Evolutionary conservation across 2,113 vertebrate genomes (phyloP), one percentile per base, ranked within the genome.

Genomic region (Austrofundulus limnaeus): DNA sequence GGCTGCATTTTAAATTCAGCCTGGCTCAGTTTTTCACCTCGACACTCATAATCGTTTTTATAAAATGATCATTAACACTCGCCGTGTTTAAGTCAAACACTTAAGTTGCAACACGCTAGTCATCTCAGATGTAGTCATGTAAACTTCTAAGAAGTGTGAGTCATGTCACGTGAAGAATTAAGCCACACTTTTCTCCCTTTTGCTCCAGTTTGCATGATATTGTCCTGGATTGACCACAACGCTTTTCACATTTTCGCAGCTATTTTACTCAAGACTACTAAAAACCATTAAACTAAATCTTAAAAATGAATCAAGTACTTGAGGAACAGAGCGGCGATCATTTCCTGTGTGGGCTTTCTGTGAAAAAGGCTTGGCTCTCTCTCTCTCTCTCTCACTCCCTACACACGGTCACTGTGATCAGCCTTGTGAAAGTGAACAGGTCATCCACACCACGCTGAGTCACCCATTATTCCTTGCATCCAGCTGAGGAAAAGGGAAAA

Each of bases 321-420:
- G 59, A 75, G 81, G 71, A 90, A 88, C 85, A 91, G 86, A 83
- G 77, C 78, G 64, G 49, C 25, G 14, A 60, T 61, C 37, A 58
- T 84, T 90, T 92, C 90, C 90, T 89, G 86, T 66, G 80, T 72
- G 74, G 61, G 69, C 84, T 90, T 91, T 87, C 89, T 92, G 86
- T 78, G 78, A 77, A 49, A 75, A 75, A 71, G 61, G 61, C 60
- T 71, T 11, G 54, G 69, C 47, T 37, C 77, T 75, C 84, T 78
- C 77, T 78, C 83, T 71, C 77, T 70, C 69, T 37, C 77, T 75
- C 84, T 80, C 77, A n/a, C n/a, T n/a, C n/a, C n/a, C 80, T 84
- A 72, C 78, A 72, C 69, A 60, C 61, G 70, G 72, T 84, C 76
- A 59, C 68, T 56, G 48, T 58, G 61, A 82, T 75, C 57, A 80